phyloP scores from a whole-genome alignment of 1,140 invertebrate genomes.

The Bombus ignitus region DNA sequence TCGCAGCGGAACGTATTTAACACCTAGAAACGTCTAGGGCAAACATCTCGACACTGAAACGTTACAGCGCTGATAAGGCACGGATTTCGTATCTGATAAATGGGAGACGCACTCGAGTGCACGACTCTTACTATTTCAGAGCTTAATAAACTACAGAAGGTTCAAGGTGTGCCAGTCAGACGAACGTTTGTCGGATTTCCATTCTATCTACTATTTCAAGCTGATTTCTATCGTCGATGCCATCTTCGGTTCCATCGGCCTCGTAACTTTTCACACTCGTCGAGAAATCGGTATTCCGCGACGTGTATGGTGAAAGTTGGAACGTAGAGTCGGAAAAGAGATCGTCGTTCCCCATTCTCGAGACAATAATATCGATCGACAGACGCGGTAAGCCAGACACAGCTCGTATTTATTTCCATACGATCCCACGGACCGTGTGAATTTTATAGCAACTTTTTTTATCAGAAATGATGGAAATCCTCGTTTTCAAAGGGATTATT shows the following conservation, averaged over 20 bases:
- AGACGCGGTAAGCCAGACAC: neutral
- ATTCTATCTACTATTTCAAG: neutral
- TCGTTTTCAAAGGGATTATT: neutral
- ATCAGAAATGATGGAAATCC: neutral
- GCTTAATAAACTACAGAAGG: neutral
- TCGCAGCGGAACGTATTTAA: constrained; percentile 25
- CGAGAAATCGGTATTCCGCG: neutral
- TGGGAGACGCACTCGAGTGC: neutral
- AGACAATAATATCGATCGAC: neutral
- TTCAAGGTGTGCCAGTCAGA: neutral
- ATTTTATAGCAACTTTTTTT: neutral
- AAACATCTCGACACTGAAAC: constrained; percentile 29
- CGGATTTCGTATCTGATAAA: constrained; percentile 43
- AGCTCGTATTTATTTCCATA: neutral
- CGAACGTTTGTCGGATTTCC: neutral
- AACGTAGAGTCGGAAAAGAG: neutral
- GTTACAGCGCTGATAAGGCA: constrained; percentile 55
- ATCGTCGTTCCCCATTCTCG: neutral
- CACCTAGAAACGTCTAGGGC: constrained; percentile 13
- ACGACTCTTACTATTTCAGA: constrained; percentile 1
- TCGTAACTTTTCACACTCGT: constrained; percentile 13
- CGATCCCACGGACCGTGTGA: neutral
- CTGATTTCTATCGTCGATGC: constrained; percentile 26
- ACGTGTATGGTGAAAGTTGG: too few species aligned
- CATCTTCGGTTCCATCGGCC: too few species aligned